These are phyloP conservation scores for Urophycis tenuis DNA, from an alignment of 2,797 vertebrate genomes.

Conservation along the genomic window DNA sequence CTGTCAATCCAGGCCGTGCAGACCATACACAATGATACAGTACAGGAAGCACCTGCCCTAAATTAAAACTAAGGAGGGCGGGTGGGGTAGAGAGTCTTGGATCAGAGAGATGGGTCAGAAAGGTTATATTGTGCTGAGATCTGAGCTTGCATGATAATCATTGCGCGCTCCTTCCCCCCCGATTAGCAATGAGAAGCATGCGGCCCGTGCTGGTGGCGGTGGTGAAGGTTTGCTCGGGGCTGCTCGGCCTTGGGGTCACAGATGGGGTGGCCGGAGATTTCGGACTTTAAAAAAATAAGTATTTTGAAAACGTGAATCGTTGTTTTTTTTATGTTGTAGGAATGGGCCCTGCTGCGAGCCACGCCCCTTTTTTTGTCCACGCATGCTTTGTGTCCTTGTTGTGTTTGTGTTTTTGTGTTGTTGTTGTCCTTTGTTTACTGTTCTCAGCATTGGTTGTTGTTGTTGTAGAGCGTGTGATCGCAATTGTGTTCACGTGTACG, in stretches of 20 bases:
- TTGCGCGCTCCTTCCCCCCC: constrained; percentile 27
- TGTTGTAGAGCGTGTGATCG: too few relatives aligned
- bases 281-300: neutral
- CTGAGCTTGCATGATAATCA: constrained; percentile 26
- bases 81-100: too few relatives aligned
- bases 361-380: neutral
- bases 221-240: neutral
- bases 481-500: neutral
- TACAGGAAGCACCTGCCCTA: neutral
- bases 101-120: constrained; percentile 31
- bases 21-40: constrained; percentile 24
- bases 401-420: neutral
- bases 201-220: neutral
- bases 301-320: neutral
- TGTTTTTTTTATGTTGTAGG: neutral
- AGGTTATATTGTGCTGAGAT: constrained; percentile 30
- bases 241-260: neutral
- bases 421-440: neutral
- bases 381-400: neutral
- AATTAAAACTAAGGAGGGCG: constrained; percentile 8
- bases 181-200: constrained; percentile 32
- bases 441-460: neutral
- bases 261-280: neutral
- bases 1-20: constrained; percentile 16
- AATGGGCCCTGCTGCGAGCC: neutral